Base-by-base conservation (phyloP, 1,140 invertebrate species). In the Drosophila lowei region DNA sequence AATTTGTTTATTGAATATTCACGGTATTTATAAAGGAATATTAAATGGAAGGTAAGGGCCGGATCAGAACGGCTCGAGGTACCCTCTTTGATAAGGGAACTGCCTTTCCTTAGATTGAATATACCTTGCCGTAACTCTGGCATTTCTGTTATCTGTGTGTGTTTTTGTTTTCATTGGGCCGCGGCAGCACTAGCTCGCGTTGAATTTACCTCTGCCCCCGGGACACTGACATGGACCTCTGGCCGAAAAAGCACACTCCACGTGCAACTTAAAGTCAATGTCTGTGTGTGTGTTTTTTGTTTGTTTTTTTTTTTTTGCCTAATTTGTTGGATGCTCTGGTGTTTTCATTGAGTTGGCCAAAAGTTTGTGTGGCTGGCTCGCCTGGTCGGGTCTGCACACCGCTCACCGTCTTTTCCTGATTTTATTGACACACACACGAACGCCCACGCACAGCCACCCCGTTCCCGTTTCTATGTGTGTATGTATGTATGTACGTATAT, bases 351-450 rank as follows among this genome's bases (percentile, higher is more conserved):
- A 38, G 34, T 13, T 38, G 34, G 34, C 34, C 28, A 57, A 60
- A 72, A 72, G 66, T 72, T 67, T 65, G 11, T 46, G 56, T 68
- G 67, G 61, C 41, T 60, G 55, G 38, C 30, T 38, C 11, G 7
- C 28, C 28, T 7, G 0, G 28, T 28, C 7, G 25, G 30, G 8
- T 11, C 30, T 9, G 8, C 8, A 13, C 34, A 4, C 11, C 34
- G 11, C 11, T 38, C 11, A 13, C 34, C 34, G 34, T 59, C 71
- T 83, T 62, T 80, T 83, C 79, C 77, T 83, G 80, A 80, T 70
- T 77, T 81, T 83, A 81, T 81, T 83, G 68, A 72, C 54, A 60
- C 77, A 54, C 23, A 25, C 23, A 25, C 70, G 46, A 64, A 60
- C 70, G 50, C 46, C 54, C 58, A 62, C 68, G 47, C 53, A 59